Conservation (phyloP, 2,888 invertebrate genomes). For the Nomada hirtipes region DNA sequence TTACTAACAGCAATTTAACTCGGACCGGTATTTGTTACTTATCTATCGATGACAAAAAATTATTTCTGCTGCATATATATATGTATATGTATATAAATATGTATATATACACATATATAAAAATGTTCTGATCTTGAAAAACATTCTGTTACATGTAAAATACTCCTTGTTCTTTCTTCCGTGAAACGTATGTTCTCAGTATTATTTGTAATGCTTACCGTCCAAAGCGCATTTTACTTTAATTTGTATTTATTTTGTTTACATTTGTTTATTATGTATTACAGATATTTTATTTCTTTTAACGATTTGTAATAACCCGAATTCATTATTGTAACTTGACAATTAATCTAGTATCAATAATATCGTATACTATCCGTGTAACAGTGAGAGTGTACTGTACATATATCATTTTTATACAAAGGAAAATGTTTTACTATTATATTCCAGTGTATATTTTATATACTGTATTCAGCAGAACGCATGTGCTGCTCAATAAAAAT, state of each 20-base stretch:
- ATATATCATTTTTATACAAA: constrained; percentile 74
- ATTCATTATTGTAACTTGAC: constrained; percentile 66
- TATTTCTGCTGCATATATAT: constrained; percentile 36
- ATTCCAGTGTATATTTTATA: constrained; percentile 65
- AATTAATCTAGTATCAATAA: constrained; percentile 50
- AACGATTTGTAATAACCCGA: constrained; percentile 42
- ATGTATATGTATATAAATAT: neutral
- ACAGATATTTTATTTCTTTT: constrained; percentile 66
- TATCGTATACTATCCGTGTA: constrained; percentile 60
- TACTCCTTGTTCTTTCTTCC: constrained; percentile 47
- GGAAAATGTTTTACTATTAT: constrained; percentile 59
- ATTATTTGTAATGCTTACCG: constrained; percentile 82
- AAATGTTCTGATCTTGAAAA: constrained; percentile 62
- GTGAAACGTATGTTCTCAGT: constrained; percentile 70
- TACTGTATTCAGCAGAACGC: constrained; percentile 57
- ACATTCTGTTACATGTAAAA: constrained; percentile 59
- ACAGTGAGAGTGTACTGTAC: constrained; percentile 70
- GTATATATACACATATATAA: neutral
- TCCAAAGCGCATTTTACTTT: constrained; percentile 81
- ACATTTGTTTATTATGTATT: constrained; percentile 66
- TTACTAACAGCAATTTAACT: constrained; percentile 17
- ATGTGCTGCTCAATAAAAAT: constrained; percentile 58
- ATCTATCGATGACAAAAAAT: constrained; percentile 9
- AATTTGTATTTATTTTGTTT: constrained; percentile 75
- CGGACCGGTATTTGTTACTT: constrained; percentile 10